Base-by-base conservation (phyloP, 2,113 vertebrate species). In the Cnemophilus loriae region DNA sequence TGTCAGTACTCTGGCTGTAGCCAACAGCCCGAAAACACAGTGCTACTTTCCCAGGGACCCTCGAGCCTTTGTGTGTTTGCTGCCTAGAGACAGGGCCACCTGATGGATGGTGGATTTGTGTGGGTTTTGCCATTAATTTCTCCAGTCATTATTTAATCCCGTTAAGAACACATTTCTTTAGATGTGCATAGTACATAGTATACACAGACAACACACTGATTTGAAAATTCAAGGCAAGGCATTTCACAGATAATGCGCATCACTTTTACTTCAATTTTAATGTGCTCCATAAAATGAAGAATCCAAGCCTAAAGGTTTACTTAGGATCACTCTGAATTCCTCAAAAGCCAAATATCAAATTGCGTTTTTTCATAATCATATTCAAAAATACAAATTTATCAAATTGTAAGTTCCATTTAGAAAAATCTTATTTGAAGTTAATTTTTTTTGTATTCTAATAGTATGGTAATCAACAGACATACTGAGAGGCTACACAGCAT, bases 1-100 rank as follows among this genome's bases (percentile, higher is more conserved):
- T 79, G 39, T 39, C 35, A 39, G 30, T 27, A 26, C 22, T 59
- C 56, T 44, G 47, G 19, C 27, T 5, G 6, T 2, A 65, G 42
- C 18, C 73, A 81, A 14, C 28, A 59, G 14, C 17, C 56, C 35
- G 16, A 57, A 74, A 67, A 78, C 3, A 19, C 9, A 44, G 16
- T 3, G 13, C 9, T 63, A 7, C 27, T 27, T 63, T 67, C 33
- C 65, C 24, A 84, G 35, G 21, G 28, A 79, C 2, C 10, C 57
- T 59, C 0, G 0, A 55, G 13, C 14, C 28, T 67, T 56, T 7
- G 1, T 19, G 7, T 27, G 42, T 78, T 84, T 84, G n/a, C 23
- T 67, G 26, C 50, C 37, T 21, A 81, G 47, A 67, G 17, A 59
- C 14, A 67, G 14, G 3, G 6, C 6, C 65, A 53, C 18, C 33